Evolutionary conservation across 2,888 invertebrate genomes (phyloP).

Genomic region (Hyppa rectilinea): DNA sequence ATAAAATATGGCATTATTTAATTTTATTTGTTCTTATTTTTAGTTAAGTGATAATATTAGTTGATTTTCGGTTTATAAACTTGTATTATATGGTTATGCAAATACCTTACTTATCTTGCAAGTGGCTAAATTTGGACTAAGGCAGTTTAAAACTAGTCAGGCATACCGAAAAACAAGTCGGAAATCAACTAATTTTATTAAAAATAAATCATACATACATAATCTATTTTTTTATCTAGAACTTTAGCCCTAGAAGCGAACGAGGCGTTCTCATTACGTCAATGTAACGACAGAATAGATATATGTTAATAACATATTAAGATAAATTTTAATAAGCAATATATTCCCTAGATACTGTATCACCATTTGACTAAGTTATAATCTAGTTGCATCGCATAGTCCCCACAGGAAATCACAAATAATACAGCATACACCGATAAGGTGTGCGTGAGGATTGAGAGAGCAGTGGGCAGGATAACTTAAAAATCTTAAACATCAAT

Average conservation of each 20-base stretch:
- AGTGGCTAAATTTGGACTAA: background rate
- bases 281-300: constrained; percentile 2
- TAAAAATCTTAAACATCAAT: background rate
- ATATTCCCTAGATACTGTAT: constrained; percentile 4
- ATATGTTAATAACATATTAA: constrained; percentile 12
- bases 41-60: constrained; percentile 25
- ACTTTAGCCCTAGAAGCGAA: constrained; percentile 12
- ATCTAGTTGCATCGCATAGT: background rate
- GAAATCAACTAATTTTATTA: constrained; percentile 15
- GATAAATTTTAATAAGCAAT: background rate
- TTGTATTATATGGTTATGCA: background rate
- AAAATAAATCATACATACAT: constrained; percentile 1
- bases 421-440: background rate
- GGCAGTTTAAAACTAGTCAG: background rate
- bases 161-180: background rate
- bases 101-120: background rate
- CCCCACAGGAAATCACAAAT: background rate
- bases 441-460: too few relatives aligned
- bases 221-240: constrained; percentile 45
- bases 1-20: constrained; percentile 68
- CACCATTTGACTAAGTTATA: constrained; percentile 22
- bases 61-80: constrained; percentile 14
- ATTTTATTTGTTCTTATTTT: constrained; percentile 60
- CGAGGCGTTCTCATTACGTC: constrained; percentile 20
- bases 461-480: too few relatives aligned